Evolutionary conservation across 2,888 invertebrate genomes (phyloP).

Genomic region (Chrysolina americana): DNA sequence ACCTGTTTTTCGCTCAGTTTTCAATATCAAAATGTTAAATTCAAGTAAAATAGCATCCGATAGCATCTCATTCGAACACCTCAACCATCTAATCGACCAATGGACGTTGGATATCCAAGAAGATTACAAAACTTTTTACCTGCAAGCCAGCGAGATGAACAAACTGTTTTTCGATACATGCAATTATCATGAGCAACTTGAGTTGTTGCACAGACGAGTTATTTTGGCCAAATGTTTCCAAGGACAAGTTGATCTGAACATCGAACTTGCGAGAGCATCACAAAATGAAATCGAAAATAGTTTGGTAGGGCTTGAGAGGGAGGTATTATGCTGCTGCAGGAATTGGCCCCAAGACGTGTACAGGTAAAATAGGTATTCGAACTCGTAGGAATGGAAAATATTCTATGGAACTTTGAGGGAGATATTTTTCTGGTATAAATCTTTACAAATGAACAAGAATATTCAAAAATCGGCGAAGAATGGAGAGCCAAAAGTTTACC

Average conservation of each 20-base stretch:
- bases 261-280: background rate
- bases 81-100: conserved; percentile 10
- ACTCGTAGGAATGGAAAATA: too few species aligned
- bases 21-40: conserved; percentile 6
- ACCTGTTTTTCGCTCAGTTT: background rate
- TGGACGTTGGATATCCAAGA: conserved; percentile 8
- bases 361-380: too few species aligned
- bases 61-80: background rate
- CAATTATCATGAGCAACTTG: background rate
- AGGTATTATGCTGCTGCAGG: background rate
- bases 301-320: background rate
- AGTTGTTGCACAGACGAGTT: background rate
- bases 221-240: conserved; percentile 21
- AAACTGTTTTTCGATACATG: conserved; percentile 9
- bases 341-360: background rate
- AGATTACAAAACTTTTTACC: background rate
- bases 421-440: too few species aligned
- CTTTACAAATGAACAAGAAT: too few species aligned
- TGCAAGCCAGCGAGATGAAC: conserved; percentile 10
- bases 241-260: conserved; percentile 18
- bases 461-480: too few species aligned
- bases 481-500: too few species aligned
- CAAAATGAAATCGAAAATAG: background rate
- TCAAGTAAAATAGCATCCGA: conserved; percentile 6
- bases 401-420: too few species aligned